Conservation (phyloP, 1,140 invertebrate genomes). For the Latrodectus geometricus region DNA sequence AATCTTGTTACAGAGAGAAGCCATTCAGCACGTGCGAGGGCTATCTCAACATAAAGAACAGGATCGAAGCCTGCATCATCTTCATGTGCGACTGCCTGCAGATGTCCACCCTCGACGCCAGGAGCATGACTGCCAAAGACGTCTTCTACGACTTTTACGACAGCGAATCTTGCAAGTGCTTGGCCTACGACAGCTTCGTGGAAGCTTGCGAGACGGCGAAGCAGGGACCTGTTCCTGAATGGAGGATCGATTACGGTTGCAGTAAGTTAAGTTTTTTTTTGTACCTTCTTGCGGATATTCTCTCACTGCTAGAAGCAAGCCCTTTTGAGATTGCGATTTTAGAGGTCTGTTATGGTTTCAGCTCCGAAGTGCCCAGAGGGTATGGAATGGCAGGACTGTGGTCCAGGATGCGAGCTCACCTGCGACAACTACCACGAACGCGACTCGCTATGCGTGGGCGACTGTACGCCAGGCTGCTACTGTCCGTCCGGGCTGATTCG, state of each 20-base stretch:
- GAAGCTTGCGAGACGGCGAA: slow-evolving; percentile 79
- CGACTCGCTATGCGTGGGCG: slow-evolving; percentile 73
- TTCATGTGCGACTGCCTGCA: slow-evolving; percentile 53
- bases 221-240: slow-evolving; percentile 75
- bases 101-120: slow-evolving; percentile 1
- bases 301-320: not conserved
- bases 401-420: slow-evolving; percentile 78
- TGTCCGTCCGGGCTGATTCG: slow-evolving; percentile 82
- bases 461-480: slow-evolving; percentile 85
- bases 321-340: not conserved
- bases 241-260: slow-evolving; percentile 79
- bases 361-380: slow-evolving; percentile 78
- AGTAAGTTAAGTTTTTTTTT: slow-evolving; percentile 72
- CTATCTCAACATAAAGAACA: slow-evolving; percentile 30
- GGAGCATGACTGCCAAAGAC: slow-evolving; percentile 13
- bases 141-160: slow-evolving; percentile 35
- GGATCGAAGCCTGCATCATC: slow-evolving; percentile 29
- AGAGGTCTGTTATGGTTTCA: slow-evolving; percentile 63
- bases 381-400: slow-evolving; percentile 83
- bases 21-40: slow-evolving; percentile 12
- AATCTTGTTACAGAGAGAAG: slow-evolving; percentile 16
- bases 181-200: slow-evolving; percentile 77
- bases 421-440: slow-evolving; percentile 75
- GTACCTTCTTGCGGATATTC: too few species aligned
- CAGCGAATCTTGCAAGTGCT: slow-evolving; percentile 76